Conservation (phyloP, 2,888 invertebrate genomes). For the Pristionchus japonicus region DNA sequence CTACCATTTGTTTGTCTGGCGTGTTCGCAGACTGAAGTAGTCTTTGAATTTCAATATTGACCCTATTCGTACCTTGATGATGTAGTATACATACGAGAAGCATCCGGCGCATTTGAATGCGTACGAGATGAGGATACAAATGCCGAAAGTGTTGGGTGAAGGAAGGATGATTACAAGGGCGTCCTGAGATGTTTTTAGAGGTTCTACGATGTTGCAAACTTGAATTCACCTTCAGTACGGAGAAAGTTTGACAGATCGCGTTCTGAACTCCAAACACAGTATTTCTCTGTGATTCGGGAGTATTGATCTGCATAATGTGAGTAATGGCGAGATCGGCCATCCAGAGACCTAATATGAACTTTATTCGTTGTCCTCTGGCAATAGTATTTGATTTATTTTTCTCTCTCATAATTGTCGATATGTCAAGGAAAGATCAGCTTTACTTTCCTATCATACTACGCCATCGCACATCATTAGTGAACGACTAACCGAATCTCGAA, state of each 20-base stretch:
- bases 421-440: not conserved
- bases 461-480: not conserved
- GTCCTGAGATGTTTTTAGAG: slow-evolving; percentile 44
- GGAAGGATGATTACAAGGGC: slow-evolving; percentile 50
- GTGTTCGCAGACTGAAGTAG: not conserved
- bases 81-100: slow-evolving; percentile 56
- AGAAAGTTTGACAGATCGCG: slow-evolving; percentile 68
- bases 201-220: too few relatives aligned
- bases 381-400: not conserved
- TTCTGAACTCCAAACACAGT: slow-evolving; percentile 72
- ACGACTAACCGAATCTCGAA: slow-evolving; percentile 58
- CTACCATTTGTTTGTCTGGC: not conserved
- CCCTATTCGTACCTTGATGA: slow-evolving; percentile 47
- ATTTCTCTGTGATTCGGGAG: slow-evolving; percentile 63
- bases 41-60: not conserved
- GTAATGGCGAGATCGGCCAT: slow-evolving; percentile 69
- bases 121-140: slow-evolving; percentile 51
- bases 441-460: not conserved
- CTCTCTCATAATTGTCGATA: not conserved
- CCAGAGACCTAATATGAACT: slow-evolving; percentile 71
- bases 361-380: too few relatives aligned
- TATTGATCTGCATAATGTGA: slow-evolving; percentile 69
- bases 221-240: slow-evolving; percentile 56
- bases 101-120: slow-evolving; percentile 54
- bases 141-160: slow-evolving; percentile 49